Percentiles rank a stretch among this genome's conserved stretches.
Conservation (phyloP, 30 jellyfish, hydroid and myxozoan species). For the Rhopilema esculentum region DNA sequence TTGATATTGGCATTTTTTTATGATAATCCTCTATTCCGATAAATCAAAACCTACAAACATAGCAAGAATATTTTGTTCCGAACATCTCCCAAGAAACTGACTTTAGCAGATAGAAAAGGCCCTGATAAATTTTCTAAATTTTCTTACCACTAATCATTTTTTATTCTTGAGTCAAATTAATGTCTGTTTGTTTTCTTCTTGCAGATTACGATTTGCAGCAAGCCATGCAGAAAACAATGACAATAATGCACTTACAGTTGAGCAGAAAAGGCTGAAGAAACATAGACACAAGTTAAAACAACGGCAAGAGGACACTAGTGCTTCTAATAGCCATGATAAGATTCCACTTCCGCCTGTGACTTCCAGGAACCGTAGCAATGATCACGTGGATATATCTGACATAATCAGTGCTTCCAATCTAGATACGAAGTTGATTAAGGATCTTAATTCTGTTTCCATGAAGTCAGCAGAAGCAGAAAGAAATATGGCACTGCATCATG, state of each 20-base stretch:
- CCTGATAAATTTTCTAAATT: no score
- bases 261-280: conserved; percentile 8
- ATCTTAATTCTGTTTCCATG: neutral
- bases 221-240: conserved; percentile 2
- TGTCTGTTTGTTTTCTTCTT: neutral
- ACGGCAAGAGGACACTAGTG: conserved; percentile 1
- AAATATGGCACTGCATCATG: conserved; percentile 14
- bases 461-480: conserved; percentile 28
- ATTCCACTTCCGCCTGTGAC: conserved; percentile 76
- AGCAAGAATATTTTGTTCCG: no score
- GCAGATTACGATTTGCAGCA: conserved; percentile 68
- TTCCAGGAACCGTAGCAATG: conserved; percentile 54
- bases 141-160: neutral
- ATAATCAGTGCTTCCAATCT: conserved; percentile 41
- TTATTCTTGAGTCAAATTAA: neutral
- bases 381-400: conserved; percentile 66
- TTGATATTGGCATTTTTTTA: no score
- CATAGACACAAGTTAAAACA: conserved; percentile 28
- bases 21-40: no score
- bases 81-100: no score
- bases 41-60: no score
- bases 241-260: conserved; percentile 19
- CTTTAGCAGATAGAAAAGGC: no score
- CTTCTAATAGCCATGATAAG: conserved; percentile 6
- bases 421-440: conserved; percentile 54